These are phyloP conservation scores for Hermaeophaga mercurialis DNA, from an alignment of 2,888 invertebrate genomes.

Conservation along the genomic window DNA sequence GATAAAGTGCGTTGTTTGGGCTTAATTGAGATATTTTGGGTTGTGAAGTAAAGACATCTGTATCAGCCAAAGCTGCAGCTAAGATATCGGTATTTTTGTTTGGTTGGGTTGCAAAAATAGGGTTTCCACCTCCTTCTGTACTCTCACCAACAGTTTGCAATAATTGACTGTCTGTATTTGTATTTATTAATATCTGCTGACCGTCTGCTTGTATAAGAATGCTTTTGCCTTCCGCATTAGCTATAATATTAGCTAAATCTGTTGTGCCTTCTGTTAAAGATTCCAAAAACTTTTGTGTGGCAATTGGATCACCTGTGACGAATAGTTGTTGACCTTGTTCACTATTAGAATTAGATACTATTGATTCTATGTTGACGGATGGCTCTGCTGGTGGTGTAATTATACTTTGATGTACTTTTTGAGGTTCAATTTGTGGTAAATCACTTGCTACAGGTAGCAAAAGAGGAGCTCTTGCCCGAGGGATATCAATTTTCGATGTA, in stretches of 20 bases:
- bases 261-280: slow-evolving; percentile 55
- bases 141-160: slow-evolving; percentile 41
- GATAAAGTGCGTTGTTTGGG: slow-evolving; percentile 66
- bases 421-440: slow-evolving; percentile 10
- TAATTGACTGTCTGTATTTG: slow-evolving; percentile 52
- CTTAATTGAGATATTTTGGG: slow-evolving; percentile 60
- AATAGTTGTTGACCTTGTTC: slow-evolving; percentile 52
- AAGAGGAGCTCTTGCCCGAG: slow-evolving; percentile 8
- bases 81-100: slow-evolving; percentile 70
- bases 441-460: slow-evolving; percentile 17
- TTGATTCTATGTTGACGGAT: slow-evolving; percentile 19
- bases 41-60: slow-evolving; percentile 70
- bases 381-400: slow-evolving; percentile 33
- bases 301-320: slow-evolving; percentile 56
- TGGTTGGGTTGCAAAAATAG: slow-evolving; percentile 50
- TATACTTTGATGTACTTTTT: slow-evolving; percentile 22
- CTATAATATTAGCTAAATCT: slow-evolving; percentile 55
- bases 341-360: slow-evolving; percentile 25
- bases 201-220: slow-evolving; percentile 57
- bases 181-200: slow-evolving; percentile 58
- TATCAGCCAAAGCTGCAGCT: slow-evolving; percentile 76
- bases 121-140: slow-evolving; percentile 48
- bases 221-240: slow-evolving; percentile 54
- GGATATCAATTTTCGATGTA: slow-evolving; percentile 26
- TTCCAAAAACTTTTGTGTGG: slow-evolving; percentile 56